Base-by-base conservation (phyloP, 2,888 invertebrate species). In the Pseudanteris insignis region DNA sequence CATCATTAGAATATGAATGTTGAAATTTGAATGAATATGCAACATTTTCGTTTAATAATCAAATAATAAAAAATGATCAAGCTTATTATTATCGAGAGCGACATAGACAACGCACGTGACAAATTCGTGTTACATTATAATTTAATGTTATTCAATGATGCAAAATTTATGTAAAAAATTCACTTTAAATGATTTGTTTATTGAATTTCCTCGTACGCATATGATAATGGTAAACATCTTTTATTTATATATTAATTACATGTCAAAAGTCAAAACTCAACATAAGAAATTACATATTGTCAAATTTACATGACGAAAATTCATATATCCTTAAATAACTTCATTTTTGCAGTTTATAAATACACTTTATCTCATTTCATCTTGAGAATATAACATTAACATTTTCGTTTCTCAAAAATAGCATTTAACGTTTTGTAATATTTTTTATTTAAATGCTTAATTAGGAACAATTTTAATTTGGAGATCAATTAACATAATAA, bases 341-440 rank as follows among this genome's bases (percentile, higher is more conserved):
- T 18, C 18, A 18, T 18, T 6, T 6, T 18, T 6, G 3, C 3
- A 18, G 18, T 18, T 18, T 18, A 6, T 6, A 18, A 18, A 18
- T 18, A 18, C 18, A 18, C 18, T 18, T 6, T 24, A 21, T 21
- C 9, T 12, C 13, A 8, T 1, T 40, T 34, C 6, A n/a, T 11
- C 6, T 7, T 21, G 1, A 21, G 2, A 10, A 26, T 6, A 6
- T 37, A 26, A 36, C 13, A 37, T 24, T 6, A 25, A 12, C 14
- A 41, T 30, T 29, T 24, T 15, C 12, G 6, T 41, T 41, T 36
- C 46, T 36, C 36, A 47, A 47, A 47, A 47, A 47, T 36, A 47
- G 18, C 18, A 18, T n/a, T n/a, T n/a, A 18, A 18, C 18, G 18
- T 4, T 18, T 18, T 30, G 14, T 37, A 28, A 29, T 50, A 29